These are phyloP conservation scores for Astropecten irregularis DNA, from an alignment of 53 echinoderm and acorn worm genomes.

Conservation along the genomic window DNA sequence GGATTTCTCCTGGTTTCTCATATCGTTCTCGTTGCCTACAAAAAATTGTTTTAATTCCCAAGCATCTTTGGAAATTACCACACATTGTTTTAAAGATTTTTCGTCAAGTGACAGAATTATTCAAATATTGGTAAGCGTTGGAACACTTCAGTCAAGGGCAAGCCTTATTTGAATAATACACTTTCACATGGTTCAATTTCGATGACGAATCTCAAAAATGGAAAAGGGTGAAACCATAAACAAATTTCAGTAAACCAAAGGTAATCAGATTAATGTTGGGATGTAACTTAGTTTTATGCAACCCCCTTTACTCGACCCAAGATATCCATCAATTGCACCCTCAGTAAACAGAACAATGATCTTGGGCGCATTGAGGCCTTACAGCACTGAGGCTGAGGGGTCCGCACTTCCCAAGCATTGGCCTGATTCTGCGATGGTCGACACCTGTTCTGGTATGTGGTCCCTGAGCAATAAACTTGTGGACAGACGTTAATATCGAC, in stretches of 20 bases:
- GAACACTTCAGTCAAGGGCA: not conserved
- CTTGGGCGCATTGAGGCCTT: conserved; percentile 53
- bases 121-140: not conserved
- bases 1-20: not conserved
- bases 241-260: no score
- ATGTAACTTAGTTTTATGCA: no score
- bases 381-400: conserved; percentile 43
- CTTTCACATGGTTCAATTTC: no score
- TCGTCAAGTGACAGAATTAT: no score
- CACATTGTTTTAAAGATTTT: not conserved
- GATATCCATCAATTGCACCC: no score
- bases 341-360: conserved; percentile 18
- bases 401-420: conserved; percentile 52
- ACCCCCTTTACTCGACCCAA: no score
- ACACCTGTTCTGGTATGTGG: conserved; percentile 22
- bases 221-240: no score
- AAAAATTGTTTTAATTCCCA: not conserved
- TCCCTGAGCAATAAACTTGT: not conserved
- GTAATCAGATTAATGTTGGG: no score
- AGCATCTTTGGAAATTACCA: not conserved
- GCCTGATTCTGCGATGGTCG: not conserved
- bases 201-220: no score
- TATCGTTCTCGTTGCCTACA: not conserved
- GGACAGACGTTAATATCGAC: no score
- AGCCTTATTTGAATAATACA: no score